Evolutionary conservation across 2,113 vertebrate species (phyloP).

Genomic region (Etheostoma spectabile): DNA sequence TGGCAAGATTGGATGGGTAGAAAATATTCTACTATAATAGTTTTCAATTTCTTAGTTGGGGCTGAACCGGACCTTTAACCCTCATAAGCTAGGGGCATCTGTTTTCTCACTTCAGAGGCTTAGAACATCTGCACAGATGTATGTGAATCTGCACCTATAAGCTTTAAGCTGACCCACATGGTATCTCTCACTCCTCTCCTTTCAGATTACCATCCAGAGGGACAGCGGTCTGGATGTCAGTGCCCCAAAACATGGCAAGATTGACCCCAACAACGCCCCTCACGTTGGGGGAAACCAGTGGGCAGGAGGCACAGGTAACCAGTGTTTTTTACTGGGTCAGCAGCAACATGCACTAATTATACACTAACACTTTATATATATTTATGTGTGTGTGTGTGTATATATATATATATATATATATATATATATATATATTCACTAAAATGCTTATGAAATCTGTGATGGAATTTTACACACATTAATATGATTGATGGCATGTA

Average conservation of each 20-base stretch:
- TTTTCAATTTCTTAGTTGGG: neutral
- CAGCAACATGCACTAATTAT: too few species aligned
- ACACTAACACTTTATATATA: too few species aligned
- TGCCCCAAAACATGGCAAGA: conserved; percentile 93
- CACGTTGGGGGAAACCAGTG: conserved; percentile 96
- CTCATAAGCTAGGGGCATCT: neutral
- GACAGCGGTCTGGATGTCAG: conserved; percentile 94
- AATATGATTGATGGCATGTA: neutral
- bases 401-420: too few species aligned
- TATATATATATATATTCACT: too few species aligned
- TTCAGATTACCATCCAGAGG: conserved; percentile 92
- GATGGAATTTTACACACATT: neutral
- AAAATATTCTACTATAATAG: neutral
- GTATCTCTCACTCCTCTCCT: conserved; percentile 20
- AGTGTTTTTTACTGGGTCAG: neutral
- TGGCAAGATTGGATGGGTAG: neutral
- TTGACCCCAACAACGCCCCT: conserved; percentile 89
- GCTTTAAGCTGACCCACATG: neutral
- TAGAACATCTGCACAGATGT: neutral
- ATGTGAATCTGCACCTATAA: neutral
- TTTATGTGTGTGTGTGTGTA: too few species aligned
- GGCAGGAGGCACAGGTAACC: conserved; percentile 95
- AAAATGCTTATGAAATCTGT: neutral
- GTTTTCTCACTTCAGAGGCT: neutral
- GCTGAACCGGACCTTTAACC: neutral